phyloP scores from a whole-genome alignment of 2,113 vertebrate genomes.

The Aythya baeri region DNA sequence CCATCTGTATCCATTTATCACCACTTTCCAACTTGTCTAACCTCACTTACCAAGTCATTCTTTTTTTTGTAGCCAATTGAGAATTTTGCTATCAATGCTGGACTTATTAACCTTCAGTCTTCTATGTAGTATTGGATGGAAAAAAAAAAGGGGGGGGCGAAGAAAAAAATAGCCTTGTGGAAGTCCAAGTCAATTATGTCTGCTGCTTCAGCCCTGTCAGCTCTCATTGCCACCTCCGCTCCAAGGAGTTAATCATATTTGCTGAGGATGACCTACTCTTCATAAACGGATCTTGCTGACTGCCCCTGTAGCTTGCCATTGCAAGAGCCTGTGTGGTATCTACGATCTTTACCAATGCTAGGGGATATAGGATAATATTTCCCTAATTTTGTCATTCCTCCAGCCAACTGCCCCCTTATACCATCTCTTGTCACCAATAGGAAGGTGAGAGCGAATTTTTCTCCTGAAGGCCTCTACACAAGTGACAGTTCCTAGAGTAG shows the following conservation, averaged over 20 bases:
- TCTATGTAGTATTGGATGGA: background rate
- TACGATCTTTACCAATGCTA: background rate
- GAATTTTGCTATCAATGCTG: slow-evolving; percentile 68
- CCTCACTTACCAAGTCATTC: slow-evolving; percentile 48
- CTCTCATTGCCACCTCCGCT: slow-evolving; percentile 66
- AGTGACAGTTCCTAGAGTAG: background rate
- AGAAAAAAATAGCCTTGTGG: background rate
- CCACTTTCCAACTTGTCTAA: slow-evolving; percentile 69
- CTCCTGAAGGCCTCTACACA: background rate
- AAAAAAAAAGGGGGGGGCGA: rapidly evolving
- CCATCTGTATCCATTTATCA: slow-evolving; percentile 72
- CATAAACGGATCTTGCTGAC: slow-evolving; percentile 50
- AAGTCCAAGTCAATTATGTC: slow-evolving; percentile 68
- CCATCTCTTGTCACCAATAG: background rate
- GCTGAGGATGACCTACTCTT: slow-evolving; percentile 68
- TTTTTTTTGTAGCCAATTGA: slow-evolving; percentile 62
- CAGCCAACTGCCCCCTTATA: background rate
- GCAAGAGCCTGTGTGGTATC: background rate
- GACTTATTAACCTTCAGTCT: slow-evolving; percentile 53
- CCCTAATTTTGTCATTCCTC: background rate
- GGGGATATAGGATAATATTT: background rate
- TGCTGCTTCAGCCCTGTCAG: slow-evolving; percentile 67
- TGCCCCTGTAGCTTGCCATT: slow-evolving; percentile 24
- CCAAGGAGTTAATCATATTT: slow-evolving; percentile 74
- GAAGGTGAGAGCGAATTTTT: background rate